Base-by-base conservation (phyloP, 1,140 invertebrate species). In the Pogonus chalceus region DNA sequence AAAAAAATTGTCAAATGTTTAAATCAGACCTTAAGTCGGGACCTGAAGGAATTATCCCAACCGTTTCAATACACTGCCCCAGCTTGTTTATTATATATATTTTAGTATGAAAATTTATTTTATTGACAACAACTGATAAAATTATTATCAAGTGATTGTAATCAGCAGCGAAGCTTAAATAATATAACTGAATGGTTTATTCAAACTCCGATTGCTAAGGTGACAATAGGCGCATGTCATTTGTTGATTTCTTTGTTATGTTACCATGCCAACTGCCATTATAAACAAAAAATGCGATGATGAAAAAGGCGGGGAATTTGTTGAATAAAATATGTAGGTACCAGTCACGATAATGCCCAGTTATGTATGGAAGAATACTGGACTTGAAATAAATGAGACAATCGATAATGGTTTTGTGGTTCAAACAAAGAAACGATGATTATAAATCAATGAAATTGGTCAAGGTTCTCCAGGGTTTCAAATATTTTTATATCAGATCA, bases 41-140 rank as follows among this genome's bases (percentile, higher is more conserved):
- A n/a, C n/a, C 18, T 10, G 9, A 9, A 16, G 37, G 37, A 43
- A 43, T 43, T 4, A 43, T 18, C 23, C 66, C 60, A 43, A 62
- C 58, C 65, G 70, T 74, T 61, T 74, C 67, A 69, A 72, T 70
- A 58, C 71, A 74, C 69, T 72, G 70, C 58, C 71, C 69, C 71
- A 72, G 70, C 60, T 72, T 72, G 61, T 60, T n/a, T n/a, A n/a
- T n/a, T n/a, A n/a, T n/a, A 54, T 51, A 43, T 48, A 14, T 51
- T 9, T 20, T 23, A 22, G 3, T 50, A 22, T 22, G 22, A 20
- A 23, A 9, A 22, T 20, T 20, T 23, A 23, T 7, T 50, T 50
- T 50, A 50, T 22, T 7, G 23, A 22, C 35, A 54, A 22, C 53
- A 43, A 52, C 14, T 10, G 14, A 10, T 10, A 20, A 9, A 37